Evolutionary conservation across 2,888 invertebrate species (phyloP).

Genomic region (Chymomyza caudatula): DNA sequence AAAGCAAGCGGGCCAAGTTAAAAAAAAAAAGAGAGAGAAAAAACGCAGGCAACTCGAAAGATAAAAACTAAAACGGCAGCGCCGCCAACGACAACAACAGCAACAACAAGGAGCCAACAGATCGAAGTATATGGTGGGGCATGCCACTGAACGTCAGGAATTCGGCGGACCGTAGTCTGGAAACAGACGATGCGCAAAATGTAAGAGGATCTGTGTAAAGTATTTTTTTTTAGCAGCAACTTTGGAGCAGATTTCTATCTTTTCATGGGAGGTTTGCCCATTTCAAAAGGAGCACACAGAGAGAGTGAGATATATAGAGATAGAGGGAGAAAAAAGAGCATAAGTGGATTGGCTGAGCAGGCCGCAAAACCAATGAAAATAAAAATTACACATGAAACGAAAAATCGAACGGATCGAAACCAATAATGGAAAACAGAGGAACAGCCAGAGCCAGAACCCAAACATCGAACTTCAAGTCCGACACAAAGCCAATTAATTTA

Average conservation of each 20-base stretch:
- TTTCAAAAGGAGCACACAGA: conserved; percentile 60
- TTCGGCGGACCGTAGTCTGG: conserved; percentile 23
- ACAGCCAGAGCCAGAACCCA: conserved; percentile 27
- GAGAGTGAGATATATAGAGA: conserved; percentile 23
- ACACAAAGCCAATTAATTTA: conserved; percentile 77
- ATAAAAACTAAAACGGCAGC: conserved; percentile 15
- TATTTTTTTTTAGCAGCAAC: conserved; percentile 52
- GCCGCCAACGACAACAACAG: conserved; percentile 33
- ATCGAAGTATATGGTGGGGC: conserved; percentile 16
- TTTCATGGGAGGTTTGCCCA: conserved; percentile 72
- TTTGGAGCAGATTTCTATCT: conserved; percentile 71
- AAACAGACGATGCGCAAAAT: conserved; percentile 24
- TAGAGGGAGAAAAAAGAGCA: conserved; percentile 17
- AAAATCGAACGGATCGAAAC: conserved; percentile 22
- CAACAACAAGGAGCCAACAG: conserved; percentile 5
- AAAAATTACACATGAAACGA: conserved; percentile 17
- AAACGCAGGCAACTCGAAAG: neutral
- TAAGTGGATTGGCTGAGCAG: conserved; percentile 1
- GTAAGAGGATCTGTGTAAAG: conserved; percentile 61
- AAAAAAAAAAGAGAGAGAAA: conserved; percentile 32
- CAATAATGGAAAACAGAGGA: conserved; percentile 34
- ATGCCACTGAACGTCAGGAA: conserved; percentile 59
- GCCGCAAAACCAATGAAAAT: conserved; percentile 12
- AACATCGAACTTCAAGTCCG: conserved; percentile 37
- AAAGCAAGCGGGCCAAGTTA: conserved; percentile 26